Base-by-base conservation (phyloP, 1,140 invertebrate species). In the Onthophagus taurus region DNA sequence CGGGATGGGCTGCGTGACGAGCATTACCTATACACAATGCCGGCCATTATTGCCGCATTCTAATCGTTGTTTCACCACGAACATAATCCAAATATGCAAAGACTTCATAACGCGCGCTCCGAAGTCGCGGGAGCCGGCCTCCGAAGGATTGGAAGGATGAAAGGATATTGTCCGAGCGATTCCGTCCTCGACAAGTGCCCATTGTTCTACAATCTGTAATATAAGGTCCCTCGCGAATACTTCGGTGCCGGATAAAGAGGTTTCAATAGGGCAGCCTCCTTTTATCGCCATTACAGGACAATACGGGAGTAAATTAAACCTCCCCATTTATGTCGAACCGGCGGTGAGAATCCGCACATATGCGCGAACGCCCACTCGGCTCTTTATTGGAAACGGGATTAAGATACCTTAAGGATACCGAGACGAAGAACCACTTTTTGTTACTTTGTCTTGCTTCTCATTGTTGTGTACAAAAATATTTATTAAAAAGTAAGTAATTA, bases 1-100 rank as follows among this genome's bases (percentile, higher is more conserved):
- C 35, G 11, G 35, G 20, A 11, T 19, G 13, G 35, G 35, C n/a
- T n/a, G n/a, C 24, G 24, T 37, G 35, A 37, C 19, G 24, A 21
- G 13, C 24, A 37, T 37, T 37, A 37, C 35, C 35, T 37, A 37
- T 21, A n/a, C n/a, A 18, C 24, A 37, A 37, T 37, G 13, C 35
- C 18, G 2, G 24, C n/a, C 19, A 21, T 23, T 37, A 37, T 21
- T 37, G 24, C 35, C 11, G 14, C 35, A 37, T 37, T 37, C 35
- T 37, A 37, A 37, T 37, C 35, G 18, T 37, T 14, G 18, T 20
- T 37, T 33, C 31, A 8, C 24, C 20, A 5, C 35, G 1, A n/a
- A 21, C 19, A 37, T 37, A 20, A 37, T 37, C 35, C 18, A 20
- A 37, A 37, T 37, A 34, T 18, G 14, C 33, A 4, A 13, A 3